A percentile compares a stretch with the other conserved stretches of the same genome.
These are phyloP conservation scores for Limnothrissa miodon DNA, from an alignment of 2,113 vertebrate genomes.

Conservation along the genomic window DNA sequence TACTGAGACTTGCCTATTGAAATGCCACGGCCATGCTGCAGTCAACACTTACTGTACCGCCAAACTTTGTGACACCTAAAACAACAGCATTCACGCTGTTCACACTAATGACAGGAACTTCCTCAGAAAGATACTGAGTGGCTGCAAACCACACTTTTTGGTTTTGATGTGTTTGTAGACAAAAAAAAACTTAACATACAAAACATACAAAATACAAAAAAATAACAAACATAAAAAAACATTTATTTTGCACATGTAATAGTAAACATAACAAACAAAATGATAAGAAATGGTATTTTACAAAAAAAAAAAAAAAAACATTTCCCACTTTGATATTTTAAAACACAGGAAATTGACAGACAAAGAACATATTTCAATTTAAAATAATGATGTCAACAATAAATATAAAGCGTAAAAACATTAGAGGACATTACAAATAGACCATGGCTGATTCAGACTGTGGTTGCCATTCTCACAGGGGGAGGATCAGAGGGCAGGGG, in stretches of 20 bases:
- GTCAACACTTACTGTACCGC: too few relatives aligned
- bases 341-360: background rate
- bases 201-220: background rate
- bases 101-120: background rate
- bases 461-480: conserved; percentile 66
- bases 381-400: background rate
- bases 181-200: too few relatives aligned
- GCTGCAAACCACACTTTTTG: too few relatives aligned
- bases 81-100: too few relatives aligned
- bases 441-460: conserved; percentile 52
- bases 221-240: background rate
- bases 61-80: too few relatives aligned
- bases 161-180: too few relatives aligned
- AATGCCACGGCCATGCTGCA: too few relatives aligned
- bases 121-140: background rate
- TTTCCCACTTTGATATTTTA: background rate
- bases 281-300: background rate
- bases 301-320: background rate
- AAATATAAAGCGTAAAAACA: background rate
- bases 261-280: background rate
- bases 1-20: too few relatives aligned
- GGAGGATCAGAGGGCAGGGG: conserved; percentile 52
- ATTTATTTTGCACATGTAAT: background rate
- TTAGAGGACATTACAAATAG: background rate
- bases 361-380: background rate